Percentiles rank a stretch among this genome's conserved stretches.
Conservation (phyloP, 2,888 invertebrate species). For the Herminia tarsipennalis region DNA sequence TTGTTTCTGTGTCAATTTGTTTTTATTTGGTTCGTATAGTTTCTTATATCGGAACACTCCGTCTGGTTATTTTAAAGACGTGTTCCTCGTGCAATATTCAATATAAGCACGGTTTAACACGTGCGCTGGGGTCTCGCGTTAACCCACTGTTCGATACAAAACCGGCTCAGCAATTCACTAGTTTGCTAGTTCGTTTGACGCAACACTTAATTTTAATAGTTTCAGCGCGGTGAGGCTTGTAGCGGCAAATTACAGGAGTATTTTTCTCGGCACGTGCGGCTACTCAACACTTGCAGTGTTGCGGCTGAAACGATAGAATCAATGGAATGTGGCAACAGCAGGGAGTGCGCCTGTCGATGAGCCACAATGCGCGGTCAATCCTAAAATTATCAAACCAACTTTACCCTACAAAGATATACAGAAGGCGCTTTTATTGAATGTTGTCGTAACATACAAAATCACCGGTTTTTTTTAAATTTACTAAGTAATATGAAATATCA, state of each 20-base stretch:
- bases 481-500: too few relatives aligned
- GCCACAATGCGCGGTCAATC: conserved; percentile 45
- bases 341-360: conserved; percentile 24
- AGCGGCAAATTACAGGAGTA: conserved; percentile 54
- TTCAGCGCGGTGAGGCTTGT: conserved; percentile 62
- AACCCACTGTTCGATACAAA: conserved; percentile 18
- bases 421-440: too few relatives aligned
- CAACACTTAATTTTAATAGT: conserved; percentile 54
- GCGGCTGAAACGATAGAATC: conserved; percentile 49
- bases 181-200: conserved; percentile 38
- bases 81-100: neutral
- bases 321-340: conserved; percentile 53
- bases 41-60: neutral
- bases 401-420: too few relatives aligned
- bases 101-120: conserved; percentile 6
- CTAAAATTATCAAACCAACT: conserved; percentile 45
- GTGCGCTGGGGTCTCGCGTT: conserved; percentile 6
- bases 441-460: too few relatives aligned
- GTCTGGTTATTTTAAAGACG: too few relatives aligned
- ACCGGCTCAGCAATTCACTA: conserved; percentile 30
- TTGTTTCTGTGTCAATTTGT: neutral
- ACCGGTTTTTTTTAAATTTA: too few relatives aligned
- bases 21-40: neutral
- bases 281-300: conserved; percentile 33
- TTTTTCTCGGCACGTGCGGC: conserved; percentile 59